phyloP scores from a whole-genome alignment of 2,113 vertebrate genomes.

The Syngnathus floridae region DNA sequence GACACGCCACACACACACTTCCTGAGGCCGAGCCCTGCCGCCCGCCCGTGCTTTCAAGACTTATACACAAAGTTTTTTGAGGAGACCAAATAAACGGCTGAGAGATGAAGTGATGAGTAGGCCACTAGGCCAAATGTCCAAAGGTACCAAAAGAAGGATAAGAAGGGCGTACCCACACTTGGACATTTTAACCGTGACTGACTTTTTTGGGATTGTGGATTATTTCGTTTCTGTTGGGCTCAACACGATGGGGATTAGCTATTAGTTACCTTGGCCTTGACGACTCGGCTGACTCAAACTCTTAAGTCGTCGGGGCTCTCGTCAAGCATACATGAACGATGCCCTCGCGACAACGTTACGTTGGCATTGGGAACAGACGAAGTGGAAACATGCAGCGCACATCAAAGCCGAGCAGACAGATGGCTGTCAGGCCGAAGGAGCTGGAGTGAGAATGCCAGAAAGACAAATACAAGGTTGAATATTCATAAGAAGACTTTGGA shows the following conservation, averaged over 20 bases:
- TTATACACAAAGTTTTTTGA: neutral
- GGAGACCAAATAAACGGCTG: neutral
- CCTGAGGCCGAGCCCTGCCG: constrained; percentile 72
- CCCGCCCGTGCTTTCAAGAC: neutral
- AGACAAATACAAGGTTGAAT: constrained; percentile 50
- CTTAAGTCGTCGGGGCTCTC: constrained; percentile 7
- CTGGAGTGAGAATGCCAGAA: neutral
- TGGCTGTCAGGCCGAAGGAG: constrained; percentile 44
- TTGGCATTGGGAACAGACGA: constrained; percentile 47
- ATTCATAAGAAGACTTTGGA: constrained; percentile 67
- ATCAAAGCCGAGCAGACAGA: constrained; percentile 63
- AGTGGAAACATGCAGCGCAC: constrained; percentile 50
- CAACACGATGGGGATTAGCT: too few relatives aligned
- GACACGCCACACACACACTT: constrained; percentile 83
- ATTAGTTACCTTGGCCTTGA: too few relatives aligned
- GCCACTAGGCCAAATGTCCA: neutral
- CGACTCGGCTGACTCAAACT: too few relatives aligned
- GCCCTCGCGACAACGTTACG: constrained; percentile 12
- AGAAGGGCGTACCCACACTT: neutral
- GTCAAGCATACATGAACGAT: constrained; percentile 27
- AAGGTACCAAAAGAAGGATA: neutral
- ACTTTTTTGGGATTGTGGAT: neutral
- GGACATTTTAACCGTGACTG: neutral
- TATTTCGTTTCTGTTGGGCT: neutral
- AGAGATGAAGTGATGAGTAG: neutral